These are phyloP conservation scores for Proterorhinus semilunaris DNA, from an alignment of 2,113 vertebrate genomes.

Conservation along the genomic window DNA sequence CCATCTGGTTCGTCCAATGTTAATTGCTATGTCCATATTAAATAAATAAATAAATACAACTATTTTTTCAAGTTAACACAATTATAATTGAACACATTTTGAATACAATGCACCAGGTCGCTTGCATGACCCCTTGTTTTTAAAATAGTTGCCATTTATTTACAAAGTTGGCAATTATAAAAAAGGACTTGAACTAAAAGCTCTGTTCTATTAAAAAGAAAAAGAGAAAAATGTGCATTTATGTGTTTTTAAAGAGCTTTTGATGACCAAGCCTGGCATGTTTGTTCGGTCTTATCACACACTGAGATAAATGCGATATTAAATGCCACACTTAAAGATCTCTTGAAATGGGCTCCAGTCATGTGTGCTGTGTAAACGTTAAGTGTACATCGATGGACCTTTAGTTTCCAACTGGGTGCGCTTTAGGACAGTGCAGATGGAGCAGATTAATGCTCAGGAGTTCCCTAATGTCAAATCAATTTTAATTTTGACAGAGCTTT, in stretches of 20 bases:
- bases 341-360: background rate
- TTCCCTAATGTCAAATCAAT: constrained; percentile 66
- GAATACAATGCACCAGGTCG: background rate
- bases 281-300: background rate
- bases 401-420: constrained; percentile 25
- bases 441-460: constrained; percentile 44
- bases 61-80: background rate
- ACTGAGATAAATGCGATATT: background rate
- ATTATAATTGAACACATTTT: background rate
- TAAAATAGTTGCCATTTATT: background rate
- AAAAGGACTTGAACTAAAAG: background rate
- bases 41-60: too few species aligned
- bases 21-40: too few species aligned
- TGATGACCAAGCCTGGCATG: background rate
- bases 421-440: constrained; percentile 36
- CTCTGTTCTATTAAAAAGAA: constrained; percentile 1
- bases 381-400: constrained; percentile 26
- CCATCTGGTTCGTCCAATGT: too few species aligned
- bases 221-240: constrained; percentile 4
- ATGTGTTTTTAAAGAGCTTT: constrained; percentile 15
- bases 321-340: background rate
- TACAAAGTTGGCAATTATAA: background rate
- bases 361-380: constrained; percentile 2
- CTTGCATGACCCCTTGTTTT: background rate
- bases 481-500: constrained; percentile 60